Percentiles rank a stretch among this genome's conserved stretches.
These are phyloP conservation scores for Synergus umbraculus DNA, from an alignment of 2,888 invertebrate species.

Conservation along the genomic window DNA sequence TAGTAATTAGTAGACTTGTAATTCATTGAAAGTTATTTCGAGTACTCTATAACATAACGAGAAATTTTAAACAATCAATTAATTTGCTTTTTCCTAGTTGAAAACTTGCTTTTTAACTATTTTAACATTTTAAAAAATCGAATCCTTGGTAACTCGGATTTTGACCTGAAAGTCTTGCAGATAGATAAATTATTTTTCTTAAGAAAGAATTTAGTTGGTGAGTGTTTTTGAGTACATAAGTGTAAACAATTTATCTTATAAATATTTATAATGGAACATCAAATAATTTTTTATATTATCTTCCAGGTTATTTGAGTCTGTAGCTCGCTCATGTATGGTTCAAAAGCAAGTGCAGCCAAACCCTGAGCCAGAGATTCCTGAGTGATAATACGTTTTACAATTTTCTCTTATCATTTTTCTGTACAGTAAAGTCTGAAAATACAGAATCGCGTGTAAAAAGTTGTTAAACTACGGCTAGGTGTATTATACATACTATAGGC, in stretches of 20 bases:
- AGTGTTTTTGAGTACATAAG: no score
- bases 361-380: constrained; percentile 83
- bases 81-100: no score
- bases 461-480: constrained; percentile 73
- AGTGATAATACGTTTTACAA: constrained; percentile 79
- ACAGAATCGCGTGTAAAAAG: constrained; percentile 74
- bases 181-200: neutral
- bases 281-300: constrained; percentile 50
- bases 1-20: no score
- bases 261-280: neutral
- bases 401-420: constrained; percentile 62
- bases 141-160: no score
- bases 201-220: no score
- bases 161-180: neutral
- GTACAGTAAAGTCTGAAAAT: constrained; percentile 72
- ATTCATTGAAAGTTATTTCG: no score
- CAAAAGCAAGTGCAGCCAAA: constrained; percentile 86
- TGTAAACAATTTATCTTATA: no score
- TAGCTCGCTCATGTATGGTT: constrained; percentile 96
- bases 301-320: constrained; percentile 94
- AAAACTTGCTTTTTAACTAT: no score
- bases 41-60: no score
- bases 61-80: no score
- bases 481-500: constrained; percentile 73
- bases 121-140: neutral